Percentiles rank a stretch among this genome's conserved stretches.
phyloP scores from a whole-genome alignment of 1,140 invertebrate genomes.

The Aphelenchoides besseyi region DNA sequence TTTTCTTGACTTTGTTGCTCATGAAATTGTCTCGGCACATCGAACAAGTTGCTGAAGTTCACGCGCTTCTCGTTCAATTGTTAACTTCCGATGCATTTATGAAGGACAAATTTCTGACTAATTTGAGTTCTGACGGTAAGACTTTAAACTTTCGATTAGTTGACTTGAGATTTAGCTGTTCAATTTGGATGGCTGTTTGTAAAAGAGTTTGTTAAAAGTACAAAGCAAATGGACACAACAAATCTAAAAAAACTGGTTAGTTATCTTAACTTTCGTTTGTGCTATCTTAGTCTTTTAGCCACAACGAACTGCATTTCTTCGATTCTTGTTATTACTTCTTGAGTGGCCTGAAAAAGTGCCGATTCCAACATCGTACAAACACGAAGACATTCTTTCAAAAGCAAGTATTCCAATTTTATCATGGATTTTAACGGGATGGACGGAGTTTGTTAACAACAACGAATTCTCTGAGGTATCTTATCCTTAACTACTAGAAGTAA shows the following conservation, averaged over 20 bases:
- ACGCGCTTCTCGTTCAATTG: not conserved
- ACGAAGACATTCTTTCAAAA: not conserved
- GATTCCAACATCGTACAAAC: not conserved
- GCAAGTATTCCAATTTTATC: not conserved
- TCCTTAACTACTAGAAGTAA: not conserved
- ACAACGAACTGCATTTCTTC: not conserved
- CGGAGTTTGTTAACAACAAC: not conserved
- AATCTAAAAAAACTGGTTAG: not conserved
- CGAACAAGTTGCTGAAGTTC: not conserved
- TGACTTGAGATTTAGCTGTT: not conserved
- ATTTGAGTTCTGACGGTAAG: not conserved
- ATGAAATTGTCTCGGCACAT: not conserved
- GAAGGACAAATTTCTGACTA: constrained; percentile 17
- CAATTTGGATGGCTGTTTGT: not conserved
- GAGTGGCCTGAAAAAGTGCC: not conserved
- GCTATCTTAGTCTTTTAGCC: constrained; percentile 1
- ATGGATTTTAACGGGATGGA: not conserved
- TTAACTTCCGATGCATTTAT: constrained; percentile 4
- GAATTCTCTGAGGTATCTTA: not conserved
- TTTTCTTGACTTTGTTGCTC: not conserved
- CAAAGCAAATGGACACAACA: not conserved
- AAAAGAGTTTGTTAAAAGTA: not conserved
- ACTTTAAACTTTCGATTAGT: not conserved
- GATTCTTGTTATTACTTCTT: not conserved
- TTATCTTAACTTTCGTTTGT: no score